A percentile compares a stretch with the other conserved stretches of the same genome.
Conservation (phyloP, 1,140 invertebrate species). For the Ruditapes philippinarum region DNA sequence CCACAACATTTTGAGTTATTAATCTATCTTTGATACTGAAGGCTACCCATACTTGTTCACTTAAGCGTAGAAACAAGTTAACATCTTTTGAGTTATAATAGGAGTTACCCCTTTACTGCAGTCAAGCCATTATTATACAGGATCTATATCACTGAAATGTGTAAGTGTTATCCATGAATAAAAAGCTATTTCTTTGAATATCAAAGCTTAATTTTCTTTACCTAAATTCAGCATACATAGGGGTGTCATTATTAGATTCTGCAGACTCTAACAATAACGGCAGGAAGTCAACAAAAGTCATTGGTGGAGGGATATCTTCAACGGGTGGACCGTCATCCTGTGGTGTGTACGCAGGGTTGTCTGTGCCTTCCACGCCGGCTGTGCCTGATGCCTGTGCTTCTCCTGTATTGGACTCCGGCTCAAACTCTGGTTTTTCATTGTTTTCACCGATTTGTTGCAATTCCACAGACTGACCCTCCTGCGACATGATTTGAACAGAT, state of each 20-base stretch:
- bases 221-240: constrained; percentile 71
- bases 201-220: no score
- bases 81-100: no score
- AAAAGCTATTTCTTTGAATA: no score
- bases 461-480: not conserved
- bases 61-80: no score
- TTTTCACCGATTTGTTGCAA: not conserved
- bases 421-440: not conserved
- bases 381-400: not conserved
- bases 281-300: constrained; percentile 75
- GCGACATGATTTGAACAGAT: constrained; percentile 5
- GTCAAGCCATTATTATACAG: no score
- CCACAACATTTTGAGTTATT: no score
- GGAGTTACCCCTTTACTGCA: no score
- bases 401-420: not conserved
- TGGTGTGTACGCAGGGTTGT: constrained; percentile 31
- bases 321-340: not conserved
- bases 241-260: constrained; percentile 57
- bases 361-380: constrained; percentile 28
- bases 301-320: constrained; percentile 46
- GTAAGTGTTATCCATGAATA: no score
- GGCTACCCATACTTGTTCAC: no score
- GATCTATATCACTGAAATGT: no score
- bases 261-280: constrained; percentile 64
- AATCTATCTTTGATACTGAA: no score